Evolutionary conservation across 2,888 invertebrate species (phyloP).

Genomic region (Caenorhabditis plicata): DNA sequence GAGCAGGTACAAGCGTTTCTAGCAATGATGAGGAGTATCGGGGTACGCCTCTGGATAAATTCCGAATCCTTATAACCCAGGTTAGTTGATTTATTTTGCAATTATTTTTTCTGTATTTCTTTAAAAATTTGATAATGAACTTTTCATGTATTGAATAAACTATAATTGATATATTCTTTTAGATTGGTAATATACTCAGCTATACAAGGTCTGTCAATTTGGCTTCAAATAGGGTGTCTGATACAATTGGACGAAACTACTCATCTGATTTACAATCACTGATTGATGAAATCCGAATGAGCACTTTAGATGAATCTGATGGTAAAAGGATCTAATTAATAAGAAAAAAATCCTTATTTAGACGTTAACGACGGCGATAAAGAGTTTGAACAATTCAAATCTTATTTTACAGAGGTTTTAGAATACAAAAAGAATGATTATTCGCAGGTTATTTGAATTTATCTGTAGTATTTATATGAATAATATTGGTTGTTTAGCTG

Average conservation of each 20-base stretch:
- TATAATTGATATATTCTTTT: slow-evolving; percentile 67
- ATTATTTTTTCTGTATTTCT: neutral
- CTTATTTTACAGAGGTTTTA: too few relatives aligned
- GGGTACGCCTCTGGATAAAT: slow-evolving; percentile 86
- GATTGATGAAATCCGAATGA: neutral
- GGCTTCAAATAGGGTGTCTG: slow-evolving; percentile 72
- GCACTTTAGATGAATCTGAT: too few relatives aligned
- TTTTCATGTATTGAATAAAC: too few relatives aligned
- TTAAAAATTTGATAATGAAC: too few relatives aligned
- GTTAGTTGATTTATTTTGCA: slow-evolving; percentile 74
- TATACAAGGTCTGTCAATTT: slow-evolving; percentile 86
- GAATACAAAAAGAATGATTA: too few relatives aligned
- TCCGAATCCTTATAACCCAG: slow-evolving; percentile 86
- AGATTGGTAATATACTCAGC: slow-evolving; percentile 80
- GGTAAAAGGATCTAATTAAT: too few relatives aligned
- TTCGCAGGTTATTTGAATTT: too few relatives aligned
- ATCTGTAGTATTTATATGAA: too few relatives aligned
- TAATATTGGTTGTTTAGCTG: too few relatives aligned
- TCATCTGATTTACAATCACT: neutral
- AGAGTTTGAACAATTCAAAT: too few relatives aligned
- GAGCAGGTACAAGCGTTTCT: neutral
- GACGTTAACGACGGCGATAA: too few relatives aligned
- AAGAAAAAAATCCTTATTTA: too few relatives aligned
- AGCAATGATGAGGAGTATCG: slow-evolving; percentile 75
- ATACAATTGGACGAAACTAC: neutral